Base-by-base conservation (phyloP, 2,113 vertebrate genomes). In the Ictalurus furcatus region DNA sequence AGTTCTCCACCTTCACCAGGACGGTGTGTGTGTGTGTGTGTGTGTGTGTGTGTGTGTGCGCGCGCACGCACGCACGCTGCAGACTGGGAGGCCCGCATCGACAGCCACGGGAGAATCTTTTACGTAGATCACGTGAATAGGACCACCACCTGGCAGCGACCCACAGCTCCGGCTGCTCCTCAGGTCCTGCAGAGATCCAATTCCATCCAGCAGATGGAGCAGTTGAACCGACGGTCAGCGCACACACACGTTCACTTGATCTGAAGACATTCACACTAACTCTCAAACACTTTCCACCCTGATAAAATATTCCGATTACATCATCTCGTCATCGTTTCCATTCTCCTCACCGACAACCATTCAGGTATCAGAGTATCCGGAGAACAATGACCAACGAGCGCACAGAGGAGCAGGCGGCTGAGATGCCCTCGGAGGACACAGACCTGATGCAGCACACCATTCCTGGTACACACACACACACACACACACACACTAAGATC, bases 41-140 rank as follows among this genome's bases (percentile, higher is more conserved):
- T 65, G 80, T 82, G 56, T n/a, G 56, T 59, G 80, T 65, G 21
- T 6, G 44, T 85, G 83, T 85, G 83, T 85, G 59, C 52, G 76
- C n/a, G 13, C 21, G 84, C 28, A 52, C 19, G 17, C 17, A 5
- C 59, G 84, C 71, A 25, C 76, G 1, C 83, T 89, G 30, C 17
- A 98, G 97, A 98, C 92, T 99, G 98, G 98, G 98, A 99, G 92
- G 98, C 97, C 4, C 97, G 97, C n/a, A 98, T 98, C 13, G 98
- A 99, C 95, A 98, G 97, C 93, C 98, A 99, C 0, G 97, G 98
- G 0, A 95, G 98, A 61, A 96, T 98, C 91, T 99, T 98, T 93
- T 99, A 98, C 0, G 98, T 99, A 94, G 98, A 98, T 90, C 98
- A 99, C 0, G 97, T 98, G 71, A 99, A 98, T 95, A 95, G 98